Percentiles rank a stretch among this genome's conserved stretches.
Conservation (phyloP, 2,113 vertebrate species). For the Callorhinus ursinus region DNA sequence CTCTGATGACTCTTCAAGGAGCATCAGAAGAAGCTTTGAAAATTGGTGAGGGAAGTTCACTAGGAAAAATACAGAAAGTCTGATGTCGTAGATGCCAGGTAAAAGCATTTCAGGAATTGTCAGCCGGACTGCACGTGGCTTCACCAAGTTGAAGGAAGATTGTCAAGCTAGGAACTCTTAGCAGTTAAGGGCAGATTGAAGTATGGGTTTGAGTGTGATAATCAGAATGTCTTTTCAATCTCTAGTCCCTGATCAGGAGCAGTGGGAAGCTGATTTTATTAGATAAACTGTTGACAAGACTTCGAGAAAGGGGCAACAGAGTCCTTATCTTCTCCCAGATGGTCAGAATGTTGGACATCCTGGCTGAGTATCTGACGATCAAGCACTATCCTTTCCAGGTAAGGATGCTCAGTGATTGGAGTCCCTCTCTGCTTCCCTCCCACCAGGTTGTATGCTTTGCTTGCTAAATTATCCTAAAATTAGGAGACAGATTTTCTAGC, state of each 20-base stretch:
- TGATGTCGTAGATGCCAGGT: too few relatives aligned
- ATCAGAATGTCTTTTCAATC: conserved; percentile 71
- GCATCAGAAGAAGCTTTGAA: not conserved
- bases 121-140: not conserved
- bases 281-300: conserved; percentile 96
- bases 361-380: conserved; percentile 96
- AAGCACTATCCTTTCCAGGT: conserved; percentile 99
- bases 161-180: not conserved
- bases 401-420: conserved; percentile 3
- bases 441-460: not conserved
- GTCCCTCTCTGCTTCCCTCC: not conserved
- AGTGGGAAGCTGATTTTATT: conserved; percentile 97
- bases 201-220: conserved; percentile 28
- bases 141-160: not conserved
- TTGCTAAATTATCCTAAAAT: not conserved
- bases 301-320: conserved; percentile 95
- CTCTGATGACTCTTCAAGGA: not conserved
- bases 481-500: not conserved
- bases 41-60: not conserved
- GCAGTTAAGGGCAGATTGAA: not conserved
- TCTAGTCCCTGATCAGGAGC: conserved; percentile 93
- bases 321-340: conserved; percentile 99
- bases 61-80: not conserved
- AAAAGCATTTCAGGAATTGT: not conserved
- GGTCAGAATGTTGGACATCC: conserved; percentile 99